Conservation (phyloP, 1,140 invertebrate species). For the Laodelphax striatellus region DNA sequence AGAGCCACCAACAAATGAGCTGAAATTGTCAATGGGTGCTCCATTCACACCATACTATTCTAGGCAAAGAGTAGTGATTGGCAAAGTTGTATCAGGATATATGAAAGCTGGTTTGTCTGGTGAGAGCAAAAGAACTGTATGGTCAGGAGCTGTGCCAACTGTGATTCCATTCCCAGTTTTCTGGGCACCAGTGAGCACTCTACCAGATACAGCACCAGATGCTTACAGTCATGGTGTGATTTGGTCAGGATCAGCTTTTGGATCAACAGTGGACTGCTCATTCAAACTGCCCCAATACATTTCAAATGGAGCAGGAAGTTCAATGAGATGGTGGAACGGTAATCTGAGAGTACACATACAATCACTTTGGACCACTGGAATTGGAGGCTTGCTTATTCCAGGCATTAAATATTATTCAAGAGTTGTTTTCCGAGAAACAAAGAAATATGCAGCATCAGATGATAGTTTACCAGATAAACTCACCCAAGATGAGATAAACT, state of each 20-base stretch:
- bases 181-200: slow-evolving; percentile 3
- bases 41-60: background rate
- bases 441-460: background rate
- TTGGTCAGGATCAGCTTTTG: slow-evolving; percentile 14
- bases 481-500: background rate
- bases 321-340: slow-evolving; percentile 16
- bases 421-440: background rate
- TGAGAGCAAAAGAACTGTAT: slow-evolving; percentile 5
- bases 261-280: slow-evolving; percentile 8
- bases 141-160: slow-evolving; percentile 14
- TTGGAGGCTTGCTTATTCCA: background rate
- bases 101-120: background rate
- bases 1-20: background rate
- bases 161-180: slow-evolving; percentile 13
- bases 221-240: slow-evolving; percentile 13
- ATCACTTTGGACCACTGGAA: background rate
- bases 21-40: background rate
- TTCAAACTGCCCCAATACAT: slow-evolving; percentile 16
- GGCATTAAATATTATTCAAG: slow-evolving; percentile 3
- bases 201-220: background rate
- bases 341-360: slow-evolving; percentile 7
- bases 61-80: background rate
- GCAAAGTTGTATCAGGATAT: slow-evolving; percentile 11
- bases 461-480: background rate
- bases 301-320: background rate